Percentiles rank a stretch among this genome's conserved stretches.
phyloP scores from a whole-genome alignment of 2,888 invertebrate species.

The Diogma glabrata region DNA sequence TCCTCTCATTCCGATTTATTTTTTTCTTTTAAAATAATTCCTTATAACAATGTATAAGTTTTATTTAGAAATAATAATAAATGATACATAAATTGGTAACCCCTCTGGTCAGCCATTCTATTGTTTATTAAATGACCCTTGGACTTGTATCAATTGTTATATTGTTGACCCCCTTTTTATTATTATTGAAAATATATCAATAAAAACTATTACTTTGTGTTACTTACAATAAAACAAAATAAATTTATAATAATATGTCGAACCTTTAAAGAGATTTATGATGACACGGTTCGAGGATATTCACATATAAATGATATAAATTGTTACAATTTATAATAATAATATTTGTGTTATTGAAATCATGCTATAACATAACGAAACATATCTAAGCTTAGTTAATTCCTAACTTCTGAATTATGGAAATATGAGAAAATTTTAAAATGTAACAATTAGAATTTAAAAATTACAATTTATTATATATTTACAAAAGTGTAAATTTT shows the following conservation, averaged over 20 bases:
- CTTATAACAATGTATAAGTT: slow-evolving; percentile 5
- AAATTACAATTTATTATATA: too few species aligned
- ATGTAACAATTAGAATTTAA: too few species aligned
- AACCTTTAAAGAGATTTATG: slow-evolving; percentile 7
- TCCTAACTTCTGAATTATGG: too few species aligned
- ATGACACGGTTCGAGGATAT: too few species aligned
- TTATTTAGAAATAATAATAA: slow-evolving; percentile 3
- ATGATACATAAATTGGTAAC: too few species aligned
- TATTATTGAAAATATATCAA: slow-evolving; percentile 7
- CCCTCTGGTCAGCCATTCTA: slow-evolving; percentile 7
- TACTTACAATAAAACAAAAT: slow-evolving; percentile 3
- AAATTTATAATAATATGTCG: too few species aligned
- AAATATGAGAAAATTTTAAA: too few species aligned
- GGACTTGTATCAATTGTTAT: slow-evolving; percentile 8
- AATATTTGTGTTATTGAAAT: too few species aligned
- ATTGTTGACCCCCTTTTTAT: slow-evolving; percentile 6
- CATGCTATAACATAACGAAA: too few species aligned
- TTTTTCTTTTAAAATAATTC: background rate
- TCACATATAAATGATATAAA: too few species aligned
- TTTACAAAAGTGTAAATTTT: too few species aligned
- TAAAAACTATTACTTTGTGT: background rate
- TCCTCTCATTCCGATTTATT: background rate
- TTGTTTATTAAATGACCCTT: slow-evolving; percentile 10
- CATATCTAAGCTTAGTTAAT: too few species aligned
- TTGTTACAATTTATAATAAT: slow-evolving; percentile 7